Evolutionary conservation across 2,113 vertebrate genomes (phyloP).

Genomic region (Gambusia holbrooki): DNA sequence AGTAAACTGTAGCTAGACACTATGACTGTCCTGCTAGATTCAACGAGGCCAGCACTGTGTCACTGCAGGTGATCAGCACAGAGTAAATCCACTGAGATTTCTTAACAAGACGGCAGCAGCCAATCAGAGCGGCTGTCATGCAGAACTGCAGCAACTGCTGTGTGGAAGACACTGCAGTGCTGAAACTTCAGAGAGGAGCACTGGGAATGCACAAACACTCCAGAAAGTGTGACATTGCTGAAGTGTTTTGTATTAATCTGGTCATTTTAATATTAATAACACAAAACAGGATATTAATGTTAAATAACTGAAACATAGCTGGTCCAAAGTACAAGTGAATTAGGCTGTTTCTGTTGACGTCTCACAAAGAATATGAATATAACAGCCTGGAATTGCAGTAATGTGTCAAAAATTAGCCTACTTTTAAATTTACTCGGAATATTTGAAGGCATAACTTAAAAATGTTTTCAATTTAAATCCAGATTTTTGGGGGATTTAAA

Average conservation of each 20-base stretch:
- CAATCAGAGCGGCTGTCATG: slow-evolving; percentile 43
- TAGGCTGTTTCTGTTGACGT: no score
- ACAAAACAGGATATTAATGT: background rate
- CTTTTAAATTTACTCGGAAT: background rate
- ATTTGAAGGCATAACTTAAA: background rate
- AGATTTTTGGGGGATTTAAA: no score
- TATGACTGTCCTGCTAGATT: slow-evolving; percentile 17
- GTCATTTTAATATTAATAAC: background rate
- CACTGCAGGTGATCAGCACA: slow-evolving; percentile 43
- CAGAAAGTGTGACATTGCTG: background rate
- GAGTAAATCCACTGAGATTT: slow-evolving; percentile 51
- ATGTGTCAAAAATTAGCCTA: background rate
- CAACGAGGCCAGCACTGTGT: slow-evolving; percentile 18
- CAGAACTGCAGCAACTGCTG: slow-evolving; percentile 16
- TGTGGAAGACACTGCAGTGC: slow-evolving; percentile 23
- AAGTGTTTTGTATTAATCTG: background rate
- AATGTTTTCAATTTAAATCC: no score
- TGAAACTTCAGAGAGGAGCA: slow-evolving; percentile 1
- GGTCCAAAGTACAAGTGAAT: no score
- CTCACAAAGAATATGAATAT: no score
- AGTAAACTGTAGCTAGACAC: slow-evolving; percentile 8
- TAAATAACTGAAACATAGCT: background rate
- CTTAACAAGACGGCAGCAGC: slow-evolving; percentile 45
- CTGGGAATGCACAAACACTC: slow-evolving; percentile 1
- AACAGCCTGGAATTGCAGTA: background rate